phyloP scores from a whole-genome alignment of 2,797 vertebrate species.

The Tolypeutes matacus region DNA sequence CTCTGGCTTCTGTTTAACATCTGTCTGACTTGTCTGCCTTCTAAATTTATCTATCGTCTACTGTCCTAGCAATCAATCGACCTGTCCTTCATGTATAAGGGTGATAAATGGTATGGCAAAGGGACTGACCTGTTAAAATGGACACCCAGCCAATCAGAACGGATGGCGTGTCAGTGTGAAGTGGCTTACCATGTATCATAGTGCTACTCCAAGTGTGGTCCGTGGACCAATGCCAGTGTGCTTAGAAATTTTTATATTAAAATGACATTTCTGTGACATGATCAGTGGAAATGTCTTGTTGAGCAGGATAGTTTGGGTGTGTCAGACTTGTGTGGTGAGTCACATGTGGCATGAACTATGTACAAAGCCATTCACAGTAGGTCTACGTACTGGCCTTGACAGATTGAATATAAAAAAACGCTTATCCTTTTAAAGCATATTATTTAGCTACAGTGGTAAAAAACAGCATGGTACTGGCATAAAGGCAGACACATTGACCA shows the following conservation, averaged over 20 bases:
- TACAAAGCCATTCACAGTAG: not conserved
- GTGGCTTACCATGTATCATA: not conserved
- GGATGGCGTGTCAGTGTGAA: not conserved
- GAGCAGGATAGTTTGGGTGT: slow-evolving; percentile 1
- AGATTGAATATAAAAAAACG: not conserved
- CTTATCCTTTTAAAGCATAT: too few species aligned
- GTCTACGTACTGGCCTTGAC: not conserved
- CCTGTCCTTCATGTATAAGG: not conserved
- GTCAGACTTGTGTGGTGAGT: not conserved
- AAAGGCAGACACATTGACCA: too few species aligned
- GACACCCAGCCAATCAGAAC: not conserved
- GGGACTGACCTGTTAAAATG: not conserved
- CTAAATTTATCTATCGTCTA: not conserved
- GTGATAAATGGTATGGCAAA: not conserved
- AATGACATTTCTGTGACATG: not conserved
- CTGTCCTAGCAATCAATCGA: not conserved
- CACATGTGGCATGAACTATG: not conserved
- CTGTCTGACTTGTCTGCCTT: not conserved
- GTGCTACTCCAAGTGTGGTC: not conserved
- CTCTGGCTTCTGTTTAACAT: not conserved
- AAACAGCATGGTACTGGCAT: too few species aligned
- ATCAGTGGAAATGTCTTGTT: not conserved
- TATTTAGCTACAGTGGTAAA: too few species aligned
- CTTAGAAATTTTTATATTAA: slow-evolving; percentile 1
- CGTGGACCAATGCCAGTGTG: accelerated